Conservation (phyloP, 2,113 vertebrate genomes). For the Heteronetta atricapilla region DNA sequence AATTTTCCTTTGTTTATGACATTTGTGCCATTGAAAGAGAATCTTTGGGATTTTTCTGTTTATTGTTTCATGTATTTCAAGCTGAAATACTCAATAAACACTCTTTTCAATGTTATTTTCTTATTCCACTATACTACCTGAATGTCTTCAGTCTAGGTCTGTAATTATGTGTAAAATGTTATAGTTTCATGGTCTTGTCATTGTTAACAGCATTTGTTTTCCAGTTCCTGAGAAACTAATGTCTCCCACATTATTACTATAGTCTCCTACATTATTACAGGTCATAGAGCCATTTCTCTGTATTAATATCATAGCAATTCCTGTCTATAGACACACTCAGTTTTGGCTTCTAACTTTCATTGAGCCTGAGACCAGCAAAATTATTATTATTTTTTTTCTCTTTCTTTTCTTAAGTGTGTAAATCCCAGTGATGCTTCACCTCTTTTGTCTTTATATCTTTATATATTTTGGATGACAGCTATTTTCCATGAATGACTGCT, state of each 20-base stretch:
- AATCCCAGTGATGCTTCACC: background rate
- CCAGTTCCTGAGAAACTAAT: background rate
- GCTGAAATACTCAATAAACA: background rate
- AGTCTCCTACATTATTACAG: background rate
- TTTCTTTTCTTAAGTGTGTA: background rate
- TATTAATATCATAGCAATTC: background rate
- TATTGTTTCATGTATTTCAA: background rate
- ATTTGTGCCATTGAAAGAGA: background rate
- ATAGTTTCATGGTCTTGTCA: background rate
- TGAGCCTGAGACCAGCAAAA: background rate
- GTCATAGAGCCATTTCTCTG: background rate
- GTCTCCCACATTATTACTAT: background rate
- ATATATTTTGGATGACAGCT: background rate
- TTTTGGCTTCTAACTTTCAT: background rate
- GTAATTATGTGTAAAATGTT: background rate
- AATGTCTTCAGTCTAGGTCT: background rate
- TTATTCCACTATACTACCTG: background rate
- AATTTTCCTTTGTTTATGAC: background rate
- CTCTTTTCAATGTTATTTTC: background rate
- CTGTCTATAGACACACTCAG: background rate
- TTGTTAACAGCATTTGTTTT: background rate
- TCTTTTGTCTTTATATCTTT: background rate
- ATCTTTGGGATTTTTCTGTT: too few relatives aligned
- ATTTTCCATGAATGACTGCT: background rate
- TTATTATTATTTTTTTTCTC: background rate